Evolutionary conservation across 2,888 invertebrate genomes (phyloP).

Genomic region (Trissoscelio sp.): DNA sequence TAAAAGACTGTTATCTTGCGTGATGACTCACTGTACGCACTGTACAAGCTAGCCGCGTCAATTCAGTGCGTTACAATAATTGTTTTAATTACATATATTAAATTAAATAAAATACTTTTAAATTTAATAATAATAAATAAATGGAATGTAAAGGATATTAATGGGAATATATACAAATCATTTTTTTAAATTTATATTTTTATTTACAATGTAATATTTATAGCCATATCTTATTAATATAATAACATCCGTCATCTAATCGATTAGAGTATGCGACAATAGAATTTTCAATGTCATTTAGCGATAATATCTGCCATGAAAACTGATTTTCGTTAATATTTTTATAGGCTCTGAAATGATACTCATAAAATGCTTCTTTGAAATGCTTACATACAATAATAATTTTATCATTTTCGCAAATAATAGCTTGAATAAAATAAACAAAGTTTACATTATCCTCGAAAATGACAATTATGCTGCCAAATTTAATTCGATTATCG

Average conservation of each 20-base stretch:
- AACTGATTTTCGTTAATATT: conserved; percentile 3
- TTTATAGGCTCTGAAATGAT: conserved; percentile 31
- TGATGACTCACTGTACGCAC: too few species aligned
- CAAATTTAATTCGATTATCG: background rate
- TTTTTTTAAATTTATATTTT: too few species aligned
- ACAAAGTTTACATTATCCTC: background rate
- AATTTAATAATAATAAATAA: too few species aligned
- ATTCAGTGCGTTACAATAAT: too few species aligned
- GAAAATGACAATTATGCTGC: conserved; percentile 4
- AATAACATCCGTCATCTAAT: conserved; percentile 19
- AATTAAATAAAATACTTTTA: too few species aligned
- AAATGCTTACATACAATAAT: conserved; percentile 10
- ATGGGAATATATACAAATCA: too few species aligned
- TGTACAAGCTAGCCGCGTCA: too few species aligned
- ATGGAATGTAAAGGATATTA: too few species aligned
- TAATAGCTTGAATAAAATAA: conserved; percentile 22
- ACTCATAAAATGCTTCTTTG: conserved; percentile 1
- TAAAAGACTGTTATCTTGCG: too few species aligned
- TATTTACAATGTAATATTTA: too few species aligned
- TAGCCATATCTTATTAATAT: conserved; percentile 13
- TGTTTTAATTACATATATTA: too few species aligned
- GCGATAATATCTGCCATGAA: conserved; percentile 6
- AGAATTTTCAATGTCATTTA: too few species aligned
- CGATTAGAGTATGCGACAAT: background rate
- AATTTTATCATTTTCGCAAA: background rate